These are phyloP conservation scores for Acropternis orthonyx DNA, from an alignment of 2,797 vertebrate species.

Conservation along the genomic window DNA sequence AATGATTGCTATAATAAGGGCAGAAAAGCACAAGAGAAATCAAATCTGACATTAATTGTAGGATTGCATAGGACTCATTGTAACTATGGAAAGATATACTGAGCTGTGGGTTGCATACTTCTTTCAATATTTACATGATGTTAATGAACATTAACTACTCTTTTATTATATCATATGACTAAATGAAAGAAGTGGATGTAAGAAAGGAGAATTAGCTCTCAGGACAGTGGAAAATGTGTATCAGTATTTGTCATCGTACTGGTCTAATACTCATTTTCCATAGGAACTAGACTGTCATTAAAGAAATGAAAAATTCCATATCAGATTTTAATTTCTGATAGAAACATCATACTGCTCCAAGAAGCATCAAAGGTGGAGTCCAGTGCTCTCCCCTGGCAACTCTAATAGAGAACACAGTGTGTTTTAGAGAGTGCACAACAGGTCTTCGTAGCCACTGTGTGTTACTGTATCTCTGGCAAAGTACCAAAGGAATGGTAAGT, in stretches of 20 bases:
- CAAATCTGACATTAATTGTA: constrained; percentile 59
- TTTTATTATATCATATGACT: constrained; percentile 17
- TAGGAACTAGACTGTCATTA: background rate
- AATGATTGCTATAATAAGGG: background rate
- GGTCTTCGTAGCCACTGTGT: background rate
- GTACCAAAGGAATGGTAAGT: background rate
- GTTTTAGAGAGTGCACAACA: background rate
- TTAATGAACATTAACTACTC: constrained; percentile 5
- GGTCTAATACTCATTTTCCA: constrained; percentile 14
- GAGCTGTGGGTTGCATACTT: background rate
- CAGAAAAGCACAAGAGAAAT: constrained; percentile 47
- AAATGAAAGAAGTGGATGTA: constrained; percentile 4
- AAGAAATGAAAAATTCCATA: background rate
- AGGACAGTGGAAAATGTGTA: constrained; percentile 15
- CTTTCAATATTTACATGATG: constrained; percentile 8
- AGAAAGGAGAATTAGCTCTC: constrained; percentile 11
- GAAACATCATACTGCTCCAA: background rate
- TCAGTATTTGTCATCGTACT: background rate
- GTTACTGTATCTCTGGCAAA: background rate
- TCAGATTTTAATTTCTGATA: background rate
- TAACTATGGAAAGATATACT: constrained; percentile 48
- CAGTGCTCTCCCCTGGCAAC: background rate
- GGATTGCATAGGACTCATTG: constrained; percentile 10
- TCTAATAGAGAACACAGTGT: background rate
- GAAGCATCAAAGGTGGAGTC: background rate